phyloP scores from a whole-genome alignment of 2,797 vertebrate genomes.

The Muraenolepis orangiensis region DNA sequence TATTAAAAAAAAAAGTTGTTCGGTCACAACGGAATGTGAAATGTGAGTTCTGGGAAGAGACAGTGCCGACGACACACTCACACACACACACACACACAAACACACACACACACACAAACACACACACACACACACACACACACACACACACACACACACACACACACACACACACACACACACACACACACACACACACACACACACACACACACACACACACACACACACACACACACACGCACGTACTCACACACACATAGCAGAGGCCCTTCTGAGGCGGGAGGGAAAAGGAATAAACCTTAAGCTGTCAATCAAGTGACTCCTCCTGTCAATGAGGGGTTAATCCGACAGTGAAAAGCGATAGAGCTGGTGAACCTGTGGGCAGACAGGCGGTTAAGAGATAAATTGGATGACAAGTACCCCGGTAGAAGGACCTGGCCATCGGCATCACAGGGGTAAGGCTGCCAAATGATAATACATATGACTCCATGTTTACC shows the following conservation, averaged over 20 bases:
- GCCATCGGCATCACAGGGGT: conserved; percentile 20
- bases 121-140: too few species aligned
- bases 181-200: too few species aligned
- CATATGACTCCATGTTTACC: not conserved
- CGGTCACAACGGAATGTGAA: conserved; percentile 58
- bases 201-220: too few species aligned
- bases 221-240: too few species aligned
- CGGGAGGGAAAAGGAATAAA: conserved; percentile 55
- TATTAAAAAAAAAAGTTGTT: conserved; percentile 34
- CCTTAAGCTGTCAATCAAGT: conserved; percentile 63
- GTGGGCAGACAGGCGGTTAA: conserved; percentile 40
- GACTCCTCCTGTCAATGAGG: conserved; percentile 63
- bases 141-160: too few species aligned
- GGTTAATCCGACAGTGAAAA: conserved; percentile 65
- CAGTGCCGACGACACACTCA: not conserved
- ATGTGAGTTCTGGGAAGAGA: conserved; percentile 58
- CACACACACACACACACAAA: too few species aligned
- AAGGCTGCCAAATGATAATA: not conserved
- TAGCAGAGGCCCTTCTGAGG: conserved; percentile 42
- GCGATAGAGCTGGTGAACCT: conserved; percentile 40
- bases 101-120: too few species aligned
- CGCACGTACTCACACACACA: not conserved
- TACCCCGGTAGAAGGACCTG: conserved; percentile 3
- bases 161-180: too few species aligned
- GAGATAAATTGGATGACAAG: conserved; percentile 48